Conservation (phyloP, 2,797 vertebrate genomes). For the Harpagifer antarcticus region DNA sequence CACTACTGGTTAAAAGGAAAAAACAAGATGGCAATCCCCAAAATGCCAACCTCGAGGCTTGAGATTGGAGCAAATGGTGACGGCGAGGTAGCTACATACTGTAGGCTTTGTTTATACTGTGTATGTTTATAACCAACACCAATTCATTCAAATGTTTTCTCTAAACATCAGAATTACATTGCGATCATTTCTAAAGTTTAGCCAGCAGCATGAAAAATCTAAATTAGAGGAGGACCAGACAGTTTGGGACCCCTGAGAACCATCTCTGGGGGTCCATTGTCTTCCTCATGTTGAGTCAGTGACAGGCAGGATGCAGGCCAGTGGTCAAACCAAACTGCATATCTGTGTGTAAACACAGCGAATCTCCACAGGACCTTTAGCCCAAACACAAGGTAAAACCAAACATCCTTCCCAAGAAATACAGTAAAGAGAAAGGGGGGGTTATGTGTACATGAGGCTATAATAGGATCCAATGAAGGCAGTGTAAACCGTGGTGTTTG, state of each 20-base stretch:
- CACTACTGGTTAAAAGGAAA: too few species aligned
- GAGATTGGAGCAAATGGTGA: too few species aligned
- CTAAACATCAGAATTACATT: not conserved
- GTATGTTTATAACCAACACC: not conserved
- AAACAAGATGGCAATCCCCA: too few species aligned
- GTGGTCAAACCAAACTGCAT: conserved; percentile 79
- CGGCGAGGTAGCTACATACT: too few species aligned
- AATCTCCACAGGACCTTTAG: conserved; percentile 67
- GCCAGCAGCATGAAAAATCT: conserved; percentile 3
- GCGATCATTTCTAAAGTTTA: not conserved
- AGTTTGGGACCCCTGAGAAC: conserved; percentile 37
- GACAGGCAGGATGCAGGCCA: conserved; percentile 76
- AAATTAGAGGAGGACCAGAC: conserved; percentile 1
- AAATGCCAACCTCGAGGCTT: too few species aligned
- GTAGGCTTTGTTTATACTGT: too few species aligned
- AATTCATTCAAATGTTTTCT: not conserved
- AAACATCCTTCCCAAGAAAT: conserved; percentile 73
- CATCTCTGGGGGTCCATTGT: conserved; percentile 71
- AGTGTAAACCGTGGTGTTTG: not conserved
- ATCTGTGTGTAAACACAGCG: conserved; percentile 79
- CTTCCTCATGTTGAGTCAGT: conserved; percentile 43
- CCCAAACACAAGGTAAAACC: conserved; percentile 75
- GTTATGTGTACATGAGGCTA: conserved; percentile 29
- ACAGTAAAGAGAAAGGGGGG: conserved; percentile 16
- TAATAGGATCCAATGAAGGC: conserved; percentile 7